phyloP scores from a whole-genome alignment of 2,113 vertebrate genomes.

The Microcebus griseorufus region DNA sequence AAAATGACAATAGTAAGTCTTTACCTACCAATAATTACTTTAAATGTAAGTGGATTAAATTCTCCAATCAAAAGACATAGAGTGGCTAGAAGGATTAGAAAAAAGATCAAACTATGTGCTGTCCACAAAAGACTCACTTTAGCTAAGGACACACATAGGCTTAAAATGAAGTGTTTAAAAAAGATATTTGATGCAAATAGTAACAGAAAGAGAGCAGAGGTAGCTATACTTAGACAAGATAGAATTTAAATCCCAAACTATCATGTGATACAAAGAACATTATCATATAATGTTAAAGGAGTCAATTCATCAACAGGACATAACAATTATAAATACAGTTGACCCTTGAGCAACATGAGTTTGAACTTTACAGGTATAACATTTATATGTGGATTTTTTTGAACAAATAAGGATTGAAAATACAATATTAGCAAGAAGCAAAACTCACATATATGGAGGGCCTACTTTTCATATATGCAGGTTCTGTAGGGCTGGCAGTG shows the following conservation, averaged over 20 bases:
- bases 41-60: background rate
- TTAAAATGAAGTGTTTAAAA: background rate
- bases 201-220: background rate
- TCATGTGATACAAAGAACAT: background rate
- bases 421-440: background rate
- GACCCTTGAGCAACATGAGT: background rate
- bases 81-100: too few species aligned
- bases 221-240: background rate
- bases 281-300: background rate
- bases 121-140: background rate
- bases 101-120: background rate
- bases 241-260: background rate
- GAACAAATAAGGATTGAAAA: background rate
- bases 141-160: background rate
- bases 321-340: background rate
- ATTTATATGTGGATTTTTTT: background rate
- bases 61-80: background rate
- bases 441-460: background rate
- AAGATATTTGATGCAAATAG: background rate
- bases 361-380: background rate
- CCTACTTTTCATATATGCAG: background rate
- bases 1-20: background rate
- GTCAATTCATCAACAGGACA: background rate
- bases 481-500: background rate
- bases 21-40: background rate